Evolutionary conservation across 2,888 invertebrate genomes (phyloP).

Genomic region (Sturmia bella): DNA sequence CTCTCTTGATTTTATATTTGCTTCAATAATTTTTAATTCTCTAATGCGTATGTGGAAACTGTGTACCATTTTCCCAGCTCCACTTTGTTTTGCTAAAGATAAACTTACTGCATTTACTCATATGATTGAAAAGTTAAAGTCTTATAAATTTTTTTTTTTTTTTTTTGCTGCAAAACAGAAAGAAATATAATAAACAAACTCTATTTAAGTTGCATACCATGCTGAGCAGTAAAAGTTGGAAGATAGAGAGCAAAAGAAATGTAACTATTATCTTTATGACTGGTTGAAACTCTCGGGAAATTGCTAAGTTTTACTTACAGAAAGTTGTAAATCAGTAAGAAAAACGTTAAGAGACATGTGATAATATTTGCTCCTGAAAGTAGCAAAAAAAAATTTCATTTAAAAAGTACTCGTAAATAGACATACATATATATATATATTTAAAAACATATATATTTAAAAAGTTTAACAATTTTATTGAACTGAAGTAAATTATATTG

Average conservation of each 20-base stretch:
- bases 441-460: no score
- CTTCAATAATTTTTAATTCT: no score
- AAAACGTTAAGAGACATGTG: conserved; percentile 30
- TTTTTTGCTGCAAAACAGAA: neutral
- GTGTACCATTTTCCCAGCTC: neutral
- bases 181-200: conserved; percentile 28
- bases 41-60: no score
- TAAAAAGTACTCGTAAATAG: neutral
- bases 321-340: conserved; percentile 50
- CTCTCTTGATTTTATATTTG: no score
- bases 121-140: conserved; percentile 37
- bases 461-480: no score
- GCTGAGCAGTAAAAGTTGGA: neutral
- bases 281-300: conserved; percentile 38
- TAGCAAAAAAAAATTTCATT: neutral
- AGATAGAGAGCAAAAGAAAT: neutral
- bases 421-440: neutral
- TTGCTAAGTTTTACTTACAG: conserved; percentile 39
- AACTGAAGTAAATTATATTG: conserved; percentile 31
- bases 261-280: neutral
- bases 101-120: conserved; percentile 36
- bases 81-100: conserved; percentile 12
- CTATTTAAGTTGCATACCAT: conserved; percentile 19
- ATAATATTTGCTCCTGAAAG: conserved; percentile 16
- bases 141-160: conserved; percentile 2